Base-by-base conservation (phyloP, 2,113 vertebrate species). In the Dermatemys mawii region DNA sequence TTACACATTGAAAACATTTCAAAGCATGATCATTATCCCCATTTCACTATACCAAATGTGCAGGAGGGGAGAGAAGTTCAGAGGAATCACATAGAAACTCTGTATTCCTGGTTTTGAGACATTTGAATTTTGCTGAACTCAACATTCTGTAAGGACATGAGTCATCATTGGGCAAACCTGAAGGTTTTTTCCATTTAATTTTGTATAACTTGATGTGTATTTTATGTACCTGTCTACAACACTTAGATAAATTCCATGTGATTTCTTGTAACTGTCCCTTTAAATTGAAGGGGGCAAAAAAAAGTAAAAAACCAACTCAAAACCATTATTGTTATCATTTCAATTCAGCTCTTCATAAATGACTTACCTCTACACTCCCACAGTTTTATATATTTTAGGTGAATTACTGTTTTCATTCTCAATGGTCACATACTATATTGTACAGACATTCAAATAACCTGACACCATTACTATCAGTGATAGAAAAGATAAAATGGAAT, bases 381-480 rank as follows among this genome's bases (percentile, higher is more conserved):
- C 41, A 49, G 75, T 63, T 60, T 60, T 67, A 91, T 75, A 51
- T 57, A 51, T 46, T 38, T 86, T 26, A 86, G 67, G 54, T 81
- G 89, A 91, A 46, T 70, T 73, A 38, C 2, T 26, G 83, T 70
- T 32, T 7, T 73, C 46, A 29, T 41, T 81, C 83, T 83, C 93
- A 91, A 46, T 60, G 60, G n/a, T 81, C 53, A 27, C 53, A 85
- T 94, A 48, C 78, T 92, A 80, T 44, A 80, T 44, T 63, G 75
- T 11, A 90, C 2, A 81, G n/a, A 44, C 27, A 82, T 94, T 83
- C 51, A 87, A 19, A 91, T 76, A 38, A 88, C 22, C 57, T 73
- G 87, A 49, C 86, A 93, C 83, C 5, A 75, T 83, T 82, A 86
- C 70, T 86, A 70, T 49, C 80, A 86, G 51, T 92, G 78, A 92